These are phyloP conservation scores for Mirounga angustirostris DNA, from an alignment of 2,113 vertebrate genomes.

Conservation along the genomic window DNA sequence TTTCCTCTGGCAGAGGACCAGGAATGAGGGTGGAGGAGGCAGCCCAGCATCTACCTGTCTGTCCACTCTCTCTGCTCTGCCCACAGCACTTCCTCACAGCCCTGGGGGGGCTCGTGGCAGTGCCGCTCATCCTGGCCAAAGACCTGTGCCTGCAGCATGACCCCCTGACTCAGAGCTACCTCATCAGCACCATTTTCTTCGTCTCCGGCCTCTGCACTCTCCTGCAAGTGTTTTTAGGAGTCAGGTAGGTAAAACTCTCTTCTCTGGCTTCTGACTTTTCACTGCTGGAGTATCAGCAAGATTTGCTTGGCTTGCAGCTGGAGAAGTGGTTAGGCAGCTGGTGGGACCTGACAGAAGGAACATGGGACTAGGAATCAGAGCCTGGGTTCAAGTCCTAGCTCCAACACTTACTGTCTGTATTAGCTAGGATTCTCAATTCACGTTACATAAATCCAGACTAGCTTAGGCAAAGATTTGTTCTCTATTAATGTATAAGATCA, in stretches of 20 bases:
- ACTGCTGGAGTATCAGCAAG: not conserved
- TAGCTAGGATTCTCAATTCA: not conserved
- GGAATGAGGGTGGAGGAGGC: not conserved
- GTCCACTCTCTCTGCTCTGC: conserved; percentile 69
- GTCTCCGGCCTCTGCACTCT: conserved; percentile 97
- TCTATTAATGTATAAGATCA: not conserved
- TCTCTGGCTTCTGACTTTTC: fast-evolving
- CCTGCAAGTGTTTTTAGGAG: conserved; percentile 95
- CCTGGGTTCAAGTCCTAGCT: not conserved
- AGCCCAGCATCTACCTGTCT: not conserved
- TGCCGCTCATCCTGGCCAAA: conserved; percentile 95
- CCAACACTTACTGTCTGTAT: not conserved
- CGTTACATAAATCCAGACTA: not conserved
- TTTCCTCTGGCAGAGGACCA: not conserved
- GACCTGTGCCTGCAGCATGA: conserved; percentile 95
- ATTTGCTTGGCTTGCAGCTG: not conserved
- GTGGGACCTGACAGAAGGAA: not conserved
- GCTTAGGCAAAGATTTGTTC: not conserved
- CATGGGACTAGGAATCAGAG: not conserved
- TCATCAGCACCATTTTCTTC: conserved; percentile 98
- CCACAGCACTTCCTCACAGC: conserved; percentile 96
- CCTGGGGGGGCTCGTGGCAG: conserved; percentile 94
- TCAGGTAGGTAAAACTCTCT: conserved; percentile 91
- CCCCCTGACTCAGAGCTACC: conserved; percentile 95
- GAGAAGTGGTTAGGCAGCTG: not conserved